Evolutionary conservation across 2,888 invertebrate species (phyloP), one percentile per base, ranked within the genome.

Genomic region (Nemotelus nigrinus): DNA sequence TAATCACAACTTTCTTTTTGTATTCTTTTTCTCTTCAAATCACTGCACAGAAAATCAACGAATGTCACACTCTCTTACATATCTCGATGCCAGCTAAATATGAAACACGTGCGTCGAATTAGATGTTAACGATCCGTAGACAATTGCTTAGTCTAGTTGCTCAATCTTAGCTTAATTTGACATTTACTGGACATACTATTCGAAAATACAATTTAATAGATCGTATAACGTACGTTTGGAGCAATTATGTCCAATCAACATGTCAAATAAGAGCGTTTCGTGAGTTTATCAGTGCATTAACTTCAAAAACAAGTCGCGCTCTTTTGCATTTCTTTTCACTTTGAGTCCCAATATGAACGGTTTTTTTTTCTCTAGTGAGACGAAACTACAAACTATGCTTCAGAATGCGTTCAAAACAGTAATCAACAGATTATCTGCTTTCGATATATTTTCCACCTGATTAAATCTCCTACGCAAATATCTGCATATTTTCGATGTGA

Each of bases 211-310:
- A 25, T 25, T 25, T 25, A 25, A 25, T 25, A 39, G 63, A 47
- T 50, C 48, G 25, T 48, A 74, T 45, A 60, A 48, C 48, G 63
- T 43, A 63, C 60, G 41, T n/a, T 25, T 25, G 25, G 25, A 25
- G 25, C 50, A 74, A 74, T 74, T 60, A 74, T 63, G 60, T 39
- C 39, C 74, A 74, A 74, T 74, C 74, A 74, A 60, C 39, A 60
- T 74, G 74, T 74, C 74, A 74, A 8, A 60, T 63, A 43, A 50
- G 63, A 44, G 45, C 45, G 48, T 74, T 72, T 60, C 74, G 63
- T 74, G 63, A 50, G 74, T 47, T 47, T 43, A 50, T 10, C 60
- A 50, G 74, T 74, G 74, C 74, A 74, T 74, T 57, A 72, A 72
- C 25, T 25, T 25, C 25, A 47, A 45, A 58, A 58, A n/a, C 57